These are phyloP conservation scores for Coendou prehensilis DNA, from an alignment of 2,797 vertebrate genomes.

Conservation along the genomic window DNA sequence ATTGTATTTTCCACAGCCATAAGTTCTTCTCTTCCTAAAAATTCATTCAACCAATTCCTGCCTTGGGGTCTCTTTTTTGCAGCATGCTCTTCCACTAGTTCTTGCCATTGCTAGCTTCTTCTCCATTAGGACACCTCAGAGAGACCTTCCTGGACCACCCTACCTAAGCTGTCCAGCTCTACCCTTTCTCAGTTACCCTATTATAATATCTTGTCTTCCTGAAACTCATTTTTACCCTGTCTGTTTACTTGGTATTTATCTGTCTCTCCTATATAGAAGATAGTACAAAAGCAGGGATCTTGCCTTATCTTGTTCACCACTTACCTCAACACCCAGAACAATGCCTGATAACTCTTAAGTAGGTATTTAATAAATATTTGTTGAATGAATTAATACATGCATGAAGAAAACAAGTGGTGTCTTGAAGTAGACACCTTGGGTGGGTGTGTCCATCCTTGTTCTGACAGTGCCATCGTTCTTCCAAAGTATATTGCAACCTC, in stretches of 20 bases:
- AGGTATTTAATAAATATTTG: not conserved
- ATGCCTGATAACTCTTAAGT: not conserved
- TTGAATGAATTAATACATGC: not conserved
- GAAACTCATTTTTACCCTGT: not conserved
- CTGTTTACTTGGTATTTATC: not conserved
- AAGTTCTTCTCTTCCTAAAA: not conserved
- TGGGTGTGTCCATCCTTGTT: not conserved
- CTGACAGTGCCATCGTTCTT: not conserved
- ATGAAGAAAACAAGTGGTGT: not conserved
- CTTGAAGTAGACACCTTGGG: not conserved
- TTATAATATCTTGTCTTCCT: not conserved
- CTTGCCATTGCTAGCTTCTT: not conserved
- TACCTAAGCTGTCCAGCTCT: not conserved
- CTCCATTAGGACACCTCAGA: not conserved
- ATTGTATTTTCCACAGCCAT: not conserved
- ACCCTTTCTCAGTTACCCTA: not conserved
- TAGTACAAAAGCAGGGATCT: constrained; percentile 2
- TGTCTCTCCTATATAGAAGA: not conserved
- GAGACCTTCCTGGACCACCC: not conserved
- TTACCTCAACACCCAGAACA: not conserved
- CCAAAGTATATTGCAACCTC: constrained; percentile 6
- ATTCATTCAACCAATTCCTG: not conserved
- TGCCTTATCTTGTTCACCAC: not conserved
- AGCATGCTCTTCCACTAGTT: not conserved
- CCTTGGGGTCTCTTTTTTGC: not conserved